These are phyloP conservation scores for Andrena minutula DNA, from an alignment of 2,888 invertebrate genomes.

Conservation along the genomic window DNA sequence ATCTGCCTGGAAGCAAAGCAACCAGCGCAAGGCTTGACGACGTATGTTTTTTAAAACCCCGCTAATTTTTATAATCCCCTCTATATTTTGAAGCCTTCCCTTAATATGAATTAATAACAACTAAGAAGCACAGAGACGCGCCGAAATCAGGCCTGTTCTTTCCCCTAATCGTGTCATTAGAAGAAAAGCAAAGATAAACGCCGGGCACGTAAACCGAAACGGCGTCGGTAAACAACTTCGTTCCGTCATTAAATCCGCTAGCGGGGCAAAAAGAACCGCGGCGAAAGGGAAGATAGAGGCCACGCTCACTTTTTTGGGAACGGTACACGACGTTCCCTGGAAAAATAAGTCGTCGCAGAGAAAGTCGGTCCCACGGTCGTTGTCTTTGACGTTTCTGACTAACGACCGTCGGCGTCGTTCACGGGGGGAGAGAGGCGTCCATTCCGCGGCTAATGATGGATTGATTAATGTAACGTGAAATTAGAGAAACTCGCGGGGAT, in stretches of 20 bases:
- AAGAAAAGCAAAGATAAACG: conserved; percentile 9
- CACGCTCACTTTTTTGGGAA: not conserved
- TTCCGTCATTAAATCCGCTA: conserved; percentile 34
- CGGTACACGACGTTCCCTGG: conserved; percentile 2
- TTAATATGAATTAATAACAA: not conserved
- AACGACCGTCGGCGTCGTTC: conserved; percentile 50
- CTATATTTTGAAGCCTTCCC: not conserved
- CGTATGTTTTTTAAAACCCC: too few species aligned
- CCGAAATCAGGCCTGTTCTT: not conserved
- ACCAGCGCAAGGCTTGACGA: too few species aligned
- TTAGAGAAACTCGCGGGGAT: conserved; percentile 57
- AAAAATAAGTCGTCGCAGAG: conserved; percentile 39
- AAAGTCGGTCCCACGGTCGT: conserved; percentile 46
- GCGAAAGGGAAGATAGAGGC: not conserved
- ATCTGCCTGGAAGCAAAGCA: too few species aligned
- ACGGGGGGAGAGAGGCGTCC: conserved; percentile 31
- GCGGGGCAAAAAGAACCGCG: conserved; percentile 9
- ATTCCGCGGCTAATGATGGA: conserved; percentile 68
- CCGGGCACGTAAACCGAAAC: conserved; percentile 24
- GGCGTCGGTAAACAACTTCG: not conserved
- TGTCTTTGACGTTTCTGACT: conserved; percentile 73
- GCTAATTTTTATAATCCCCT: too few species aligned
- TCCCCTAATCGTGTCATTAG: not conserved
- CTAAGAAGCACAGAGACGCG: too few species aligned
- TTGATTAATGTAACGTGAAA: conserved; percentile 68